Base-by-base conservation (phyloP, 2,113 vertebrate species). In the Bubo scandiacus region DNA sequence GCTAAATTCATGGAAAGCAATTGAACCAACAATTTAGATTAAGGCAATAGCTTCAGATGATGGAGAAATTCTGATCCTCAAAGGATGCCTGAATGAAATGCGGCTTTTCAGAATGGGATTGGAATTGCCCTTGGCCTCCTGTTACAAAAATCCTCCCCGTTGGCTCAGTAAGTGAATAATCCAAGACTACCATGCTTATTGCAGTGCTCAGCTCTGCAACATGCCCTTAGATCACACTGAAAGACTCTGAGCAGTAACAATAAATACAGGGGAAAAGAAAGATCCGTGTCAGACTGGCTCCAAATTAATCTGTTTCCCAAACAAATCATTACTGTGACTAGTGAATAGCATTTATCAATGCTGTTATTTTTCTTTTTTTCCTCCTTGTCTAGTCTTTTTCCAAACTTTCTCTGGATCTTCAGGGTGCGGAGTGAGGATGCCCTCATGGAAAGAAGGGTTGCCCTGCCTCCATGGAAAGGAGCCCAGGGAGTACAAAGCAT, bases 1-100 rank as follows among this genome's bases (percentile, higher is more conserved):
- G 86, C 61, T 95, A 94, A 91, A 90, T 92, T 97, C 54, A 77
- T 80, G 86, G 77, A 95, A 95, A 97, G 73, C 86, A 85, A 58
- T 87, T 70, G 73, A 94, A 94, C 55, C 51, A 90, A 66, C 70
- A 73, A 55, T 94, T 92, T 80, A 86, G 54, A 89, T 87, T 80
- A 94, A 79, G 58, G 81, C 70, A 96, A 34, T 25, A 66, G 45
- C 81, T 85, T 94, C 81, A 63, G n/a, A 88, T 61, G 80, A 23
- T 47, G 70, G 54, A 91, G 87, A 85, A 91, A 77, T 42, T 92
- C 66, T 88, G 81, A 83, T 95, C 91, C 70, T 92, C 78, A 95
- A 95, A 97, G 86, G 92, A 68, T 89, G 68, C 62, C 89, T 70
- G 84, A 85, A 81, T 70, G 66, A 85, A 92, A 87, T 27, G 20